Evolutionary conservation across 1,140 invertebrate genomes (phyloP).

Genomic region (Zaprionus nigranus): DNA sequence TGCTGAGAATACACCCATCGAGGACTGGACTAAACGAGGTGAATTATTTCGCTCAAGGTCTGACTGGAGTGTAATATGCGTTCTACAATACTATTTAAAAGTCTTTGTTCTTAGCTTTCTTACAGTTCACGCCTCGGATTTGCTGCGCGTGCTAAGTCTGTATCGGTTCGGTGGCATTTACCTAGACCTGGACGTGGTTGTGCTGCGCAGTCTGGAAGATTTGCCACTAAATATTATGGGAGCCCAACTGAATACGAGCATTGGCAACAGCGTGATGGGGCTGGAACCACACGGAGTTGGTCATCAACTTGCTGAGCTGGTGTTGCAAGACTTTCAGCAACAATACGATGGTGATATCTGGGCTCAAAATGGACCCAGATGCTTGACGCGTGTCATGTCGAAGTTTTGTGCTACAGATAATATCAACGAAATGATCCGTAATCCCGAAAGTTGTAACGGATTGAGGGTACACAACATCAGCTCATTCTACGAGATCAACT

Average conservation of each 20-base stretch:
- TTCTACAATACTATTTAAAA: not conserved
- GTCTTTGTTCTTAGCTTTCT: not conserved
- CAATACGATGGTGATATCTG: slow-evolving; percentile 88
- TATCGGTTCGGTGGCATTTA: slow-evolving; percentile 92
- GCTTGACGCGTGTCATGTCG: not conserved
- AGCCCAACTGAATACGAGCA: slow-evolving; percentile 85
- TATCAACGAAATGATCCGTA: not conserved
- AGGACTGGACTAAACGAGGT: slow-evolving; percentile 86
- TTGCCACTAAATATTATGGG: slow-evolving; percentile 87
- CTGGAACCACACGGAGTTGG: slow-evolving; percentile 87
- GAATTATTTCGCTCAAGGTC: slow-evolving; percentile 86
- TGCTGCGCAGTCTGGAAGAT: slow-evolving; percentile 87
- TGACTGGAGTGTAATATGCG: not conserved
- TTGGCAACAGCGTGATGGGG: slow-evolving; percentile 88
- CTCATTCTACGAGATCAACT: slow-evolving; percentile 1
- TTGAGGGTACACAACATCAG: not conserved
- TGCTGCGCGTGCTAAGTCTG: slow-evolving; percentile 88
- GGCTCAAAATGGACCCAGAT: slow-evolving; percentile 88
- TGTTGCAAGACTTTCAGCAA: slow-evolving; percentile 86
- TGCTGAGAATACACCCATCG: slow-evolving; percentile 86
- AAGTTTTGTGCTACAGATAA: not conserved
- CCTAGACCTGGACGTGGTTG: slow-evolving; percentile 90
- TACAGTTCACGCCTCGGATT: slow-evolving; percentile 10
- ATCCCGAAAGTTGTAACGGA: not conserved
- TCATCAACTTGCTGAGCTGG: slow-evolving; percentile 86